Conservation (phyloP, 92 coral and sea anemone genomes). For the Heliopora coerulea region DNA sequence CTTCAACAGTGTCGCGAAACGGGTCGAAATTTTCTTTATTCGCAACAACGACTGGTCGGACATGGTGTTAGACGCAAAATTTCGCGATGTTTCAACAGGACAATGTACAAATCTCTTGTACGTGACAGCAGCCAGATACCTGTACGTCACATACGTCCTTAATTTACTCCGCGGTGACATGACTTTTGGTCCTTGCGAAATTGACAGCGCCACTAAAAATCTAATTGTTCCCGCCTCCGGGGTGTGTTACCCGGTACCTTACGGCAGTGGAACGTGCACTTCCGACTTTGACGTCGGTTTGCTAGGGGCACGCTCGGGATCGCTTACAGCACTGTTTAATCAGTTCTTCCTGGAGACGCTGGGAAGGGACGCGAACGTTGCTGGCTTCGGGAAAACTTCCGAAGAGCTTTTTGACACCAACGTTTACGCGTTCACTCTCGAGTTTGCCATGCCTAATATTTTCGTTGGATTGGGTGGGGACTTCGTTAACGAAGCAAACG, state of each 20-base stretch:
- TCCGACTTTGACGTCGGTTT: constrained; percentile 78
- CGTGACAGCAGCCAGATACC: constrained; percentile 71
- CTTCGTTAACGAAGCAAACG: constrained; percentile 33
- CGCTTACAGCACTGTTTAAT: constrained; percentile 56
- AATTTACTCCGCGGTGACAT: constrained; percentile 32
- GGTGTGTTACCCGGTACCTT: constrained; percentile 54
- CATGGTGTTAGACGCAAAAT: constrained; percentile 15
- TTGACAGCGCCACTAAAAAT: background rate
- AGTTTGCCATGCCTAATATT: constrained; percentile 61
- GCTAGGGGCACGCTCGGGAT: constrained; percentile 64
- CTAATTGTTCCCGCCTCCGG: constrained; percentile 48
- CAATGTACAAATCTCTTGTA: constrained; percentile 46
- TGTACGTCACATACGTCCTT: constrained; percentile 57
- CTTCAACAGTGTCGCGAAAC: constrained; percentile 32
- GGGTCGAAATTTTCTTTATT: constrained; percentile 49
- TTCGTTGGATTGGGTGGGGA: constrained; percentile 45
- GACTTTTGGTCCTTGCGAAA: constrained; percentile 48
- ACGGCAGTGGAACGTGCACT: constrained; percentile 63
- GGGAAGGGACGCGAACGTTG: constrained; percentile 2
- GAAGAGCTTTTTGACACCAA: constrained; percentile 73
- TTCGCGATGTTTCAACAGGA: constrained; percentile 34
- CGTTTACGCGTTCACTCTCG: constrained; percentile 75
- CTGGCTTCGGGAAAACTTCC: constrained; percentile 60
- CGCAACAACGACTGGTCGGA: constrained; percentile 55
- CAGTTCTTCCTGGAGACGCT: constrained; percentile 44